Evolutionary conservation across 1,140 invertebrate species (phyloP).

Genomic region (Eufriesea mexicana): DNA sequence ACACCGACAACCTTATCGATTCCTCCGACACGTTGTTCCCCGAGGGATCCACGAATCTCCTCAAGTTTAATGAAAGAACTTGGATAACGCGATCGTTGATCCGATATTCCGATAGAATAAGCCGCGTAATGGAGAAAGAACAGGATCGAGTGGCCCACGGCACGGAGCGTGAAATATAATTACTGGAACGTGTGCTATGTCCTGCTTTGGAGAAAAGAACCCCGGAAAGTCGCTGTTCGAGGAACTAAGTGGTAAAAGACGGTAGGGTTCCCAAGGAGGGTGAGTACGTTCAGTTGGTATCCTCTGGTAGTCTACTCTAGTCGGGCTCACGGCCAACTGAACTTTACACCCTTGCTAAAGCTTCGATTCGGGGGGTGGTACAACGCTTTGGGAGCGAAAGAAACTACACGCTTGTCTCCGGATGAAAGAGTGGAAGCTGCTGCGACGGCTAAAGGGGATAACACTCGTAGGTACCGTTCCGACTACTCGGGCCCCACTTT

Average conservation of each 20-base stretch:
- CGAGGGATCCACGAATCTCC: neutral
- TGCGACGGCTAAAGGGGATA: neutral
- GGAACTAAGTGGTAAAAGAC: neutral
- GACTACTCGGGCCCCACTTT: neutral
- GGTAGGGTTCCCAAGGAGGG: neutral
- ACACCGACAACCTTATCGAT: constrained; percentile 1
- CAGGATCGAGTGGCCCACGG: neutral
- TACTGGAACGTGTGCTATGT: neutral
- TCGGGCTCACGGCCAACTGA: constrained; percentile 7
- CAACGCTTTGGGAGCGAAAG: neutral
- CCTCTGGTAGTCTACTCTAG: neutral
- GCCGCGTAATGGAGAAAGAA: neutral
- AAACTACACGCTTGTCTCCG: neutral
- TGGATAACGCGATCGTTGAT: constrained; percentile 21
- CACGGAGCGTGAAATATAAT: neutral
- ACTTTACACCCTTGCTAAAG: neutral
- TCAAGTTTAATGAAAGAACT: constrained; percentile 40
- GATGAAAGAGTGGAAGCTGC: neutral
- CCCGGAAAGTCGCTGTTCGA: neutral
- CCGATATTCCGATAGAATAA: constrained; percentile 18
- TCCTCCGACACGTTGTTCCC: constrained; percentile 11
- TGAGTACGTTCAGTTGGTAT: neutral
- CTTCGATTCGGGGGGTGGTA: neutral
- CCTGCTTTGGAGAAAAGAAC: too few relatives aligned
- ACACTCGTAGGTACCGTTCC: neutral